These are phyloP conservation scores for Netelia inedita DNA, from an alignment of 2,888 invertebrate species.

Conservation along the genomic window DNA sequence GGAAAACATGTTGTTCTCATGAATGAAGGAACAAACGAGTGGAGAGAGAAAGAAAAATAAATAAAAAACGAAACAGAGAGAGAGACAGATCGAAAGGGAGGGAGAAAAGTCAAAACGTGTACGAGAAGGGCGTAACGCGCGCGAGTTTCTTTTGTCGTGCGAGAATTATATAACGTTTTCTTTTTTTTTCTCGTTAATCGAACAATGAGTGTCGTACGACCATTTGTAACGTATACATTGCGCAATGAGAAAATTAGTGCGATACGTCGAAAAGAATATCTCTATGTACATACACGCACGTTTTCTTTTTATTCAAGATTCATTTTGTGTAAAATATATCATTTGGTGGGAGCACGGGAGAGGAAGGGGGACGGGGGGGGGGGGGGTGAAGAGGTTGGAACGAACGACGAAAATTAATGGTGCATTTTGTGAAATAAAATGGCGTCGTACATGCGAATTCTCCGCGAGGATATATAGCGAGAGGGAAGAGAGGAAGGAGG, in stretches of 20 bases:
- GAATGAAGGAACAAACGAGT: slow-evolving; percentile 46
- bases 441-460: neutral
- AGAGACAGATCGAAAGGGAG: slow-evolving; percentile 1
- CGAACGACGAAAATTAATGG: slow-evolving; percentile 23
- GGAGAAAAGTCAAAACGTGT: neutral
- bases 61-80: slow-evolving; percentile 35
- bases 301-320: neutral
- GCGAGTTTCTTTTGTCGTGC: slow-evolving; percentile 30
- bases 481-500: slow-evolving; percentile 31
- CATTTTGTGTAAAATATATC: slow-evolving; percentile 11
- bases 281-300: neutral
- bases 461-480: slow-evolving; percentile 19
- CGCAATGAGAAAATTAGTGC: slow-evolving; percentile 46
- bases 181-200: slow-evolving; percentile 30
- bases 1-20: slow-evolving; percentile 18
- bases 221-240: neutral
- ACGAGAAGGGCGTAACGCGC: neutral
- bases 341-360: slow-evolving; percentile 3
- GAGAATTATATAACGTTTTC: slow-evolving; percentile 42
- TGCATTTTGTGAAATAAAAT: slow-evolving; percentile 18
- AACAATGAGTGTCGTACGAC: slow-evolving; percentile 34
- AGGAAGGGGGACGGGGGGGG: no score
- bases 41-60: slow-evolving; percentile 32
- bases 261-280: neutral
- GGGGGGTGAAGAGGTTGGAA: slow-evolving; percentile 29